Base-by-base conservation (phyloP, 2,113 vertebrate genomes). In the Neotoma lepida region DNA sequence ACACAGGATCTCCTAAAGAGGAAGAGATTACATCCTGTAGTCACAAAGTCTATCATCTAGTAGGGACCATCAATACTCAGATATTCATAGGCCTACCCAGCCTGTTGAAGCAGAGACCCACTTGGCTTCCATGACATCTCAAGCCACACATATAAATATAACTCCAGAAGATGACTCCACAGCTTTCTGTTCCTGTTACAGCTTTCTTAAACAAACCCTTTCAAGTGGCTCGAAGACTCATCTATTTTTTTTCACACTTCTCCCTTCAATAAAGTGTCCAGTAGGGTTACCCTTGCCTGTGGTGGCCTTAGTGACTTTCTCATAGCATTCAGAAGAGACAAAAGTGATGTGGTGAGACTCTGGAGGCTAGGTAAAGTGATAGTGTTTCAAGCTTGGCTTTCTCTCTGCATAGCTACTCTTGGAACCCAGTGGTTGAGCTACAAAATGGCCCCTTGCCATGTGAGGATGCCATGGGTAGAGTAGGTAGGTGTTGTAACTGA, bases 11-110 rank as follows among this genome's bases (percentile, higher is more conserved):
- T 13, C 12, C 4, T 39, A 35, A 39, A 85, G 78, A 89, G 63
- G 70, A 66, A 88, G 68, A 73, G 51, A 49, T 7, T 7, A 15
- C 7, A 2, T 64, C 4, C 9, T 71, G 17, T n/a, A 63, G 80
- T 85, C 41, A 22, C 6, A 10, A 81, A 74, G 58, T 56, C 54
- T 6, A 82, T 5, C 14, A 6, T 6, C 35, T 24, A 39, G 28
- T n/a, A 4, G 4, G 13, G 4, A 24, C 39, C 26, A n/a, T 0
- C 6, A n/a, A 58, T 0, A 41, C 9, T 4, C n/a, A 51, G 35
- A n/a, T 10, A 22, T 1, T 20, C 90, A 86, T 35, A 58, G 2
- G 4, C 3, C 3, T 15, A 33, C 20, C 44, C 44, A 51, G 20
- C 44, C n/a, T 54, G n/a, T 17, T 77, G 26, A 58, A 66, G 76